Conservation (phyloP, 2,797 vertebrate species). For the Myiotriccus ornatus region DNA sequence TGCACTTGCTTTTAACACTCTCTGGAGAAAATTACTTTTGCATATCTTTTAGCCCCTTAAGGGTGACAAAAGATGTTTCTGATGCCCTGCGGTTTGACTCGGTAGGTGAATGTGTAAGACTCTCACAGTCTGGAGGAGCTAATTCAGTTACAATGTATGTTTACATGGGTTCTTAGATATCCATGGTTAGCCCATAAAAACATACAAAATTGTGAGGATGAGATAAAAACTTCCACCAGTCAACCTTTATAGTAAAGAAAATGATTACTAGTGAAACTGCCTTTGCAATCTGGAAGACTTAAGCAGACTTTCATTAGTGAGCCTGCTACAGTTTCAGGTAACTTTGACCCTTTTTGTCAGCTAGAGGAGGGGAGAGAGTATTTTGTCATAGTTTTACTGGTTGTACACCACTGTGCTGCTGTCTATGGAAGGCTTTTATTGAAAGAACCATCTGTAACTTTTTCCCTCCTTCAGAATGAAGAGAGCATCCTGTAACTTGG, state of each 20-base stretch:
- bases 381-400: not conserved
- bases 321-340: not conserved
- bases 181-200: not conserved
- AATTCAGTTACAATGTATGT: not conserved
- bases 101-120: not conserved
- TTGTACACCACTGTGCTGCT: not conserved
- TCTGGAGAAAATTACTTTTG: not conserved
- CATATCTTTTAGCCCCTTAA: not conserved
- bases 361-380: not conserved
- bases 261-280: rapidly evolving
- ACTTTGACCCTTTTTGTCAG: not conserved
- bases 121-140: not conserved
- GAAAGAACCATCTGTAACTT: not conserved
- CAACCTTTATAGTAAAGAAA: not conserved
- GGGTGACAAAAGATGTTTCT: not conserved
- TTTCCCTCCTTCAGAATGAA: not conserved
- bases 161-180: not conserved
- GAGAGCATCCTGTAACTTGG: not conserved
- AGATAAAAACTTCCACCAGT: not conserved
- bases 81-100: not conserved
- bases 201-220: not conserved
- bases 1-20: not conserved
- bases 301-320: not conserved
- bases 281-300: not conserved
- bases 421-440: not conserved